These are phyloP conservation scores for Drosophila suboccidentalis DNA, from an alignment of 2,888 invertebrate genomes.

Conservation along the genomic window DNA sequence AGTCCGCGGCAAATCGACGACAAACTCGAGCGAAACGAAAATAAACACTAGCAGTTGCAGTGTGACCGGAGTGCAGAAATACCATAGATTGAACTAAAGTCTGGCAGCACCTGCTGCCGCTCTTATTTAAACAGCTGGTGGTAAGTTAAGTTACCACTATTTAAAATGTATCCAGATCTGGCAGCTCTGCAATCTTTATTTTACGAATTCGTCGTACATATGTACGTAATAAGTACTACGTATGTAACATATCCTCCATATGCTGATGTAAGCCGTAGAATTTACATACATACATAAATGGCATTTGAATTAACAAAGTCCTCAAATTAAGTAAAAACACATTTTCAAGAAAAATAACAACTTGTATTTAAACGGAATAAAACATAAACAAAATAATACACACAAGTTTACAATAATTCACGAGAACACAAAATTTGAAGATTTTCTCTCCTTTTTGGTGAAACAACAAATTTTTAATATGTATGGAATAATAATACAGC, in stretches of 20 bases:
- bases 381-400: slow-evolving; percentile 50
- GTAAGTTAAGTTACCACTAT: background rate
- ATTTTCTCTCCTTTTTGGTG: slow-evolving; percentile 39
- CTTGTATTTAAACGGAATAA: slow-evolving; percentile 35
- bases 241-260: too few relatives aligned
- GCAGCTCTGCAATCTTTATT: background rate
- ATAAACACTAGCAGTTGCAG: slow-evolving; percentile 30
- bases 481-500: slow-evolving; percentile 80
- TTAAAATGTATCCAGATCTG: background rate
- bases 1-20: background rate
- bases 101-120: background rate
- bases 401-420: slow-evolving; percentile 19
- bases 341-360: slow-evolving; percentile 32
- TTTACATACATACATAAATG: too few relatives aligned
- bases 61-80: slow-evolving; percentile 5
- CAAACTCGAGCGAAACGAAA: slow-evolving; percentile 2
- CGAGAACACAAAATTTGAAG: slow-evolving; percentile 18
- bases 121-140: background rate
- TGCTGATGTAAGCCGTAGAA: too few relatives aligned
- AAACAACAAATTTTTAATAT: slow-evolving; percentile 74
- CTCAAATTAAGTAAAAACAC: background rate
- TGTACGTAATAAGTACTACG: too few relatives aligned
- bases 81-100: background rate
- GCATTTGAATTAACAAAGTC: too few relatives aligned
- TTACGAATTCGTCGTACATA: too few relatives aligned